A percentile compares a stretch with the other conserved stretches of the same genome.
phyloP scores from a whole-genome alignment of 2,797 vertebrate genomes.

The Rachycentron canadum region DNA sequence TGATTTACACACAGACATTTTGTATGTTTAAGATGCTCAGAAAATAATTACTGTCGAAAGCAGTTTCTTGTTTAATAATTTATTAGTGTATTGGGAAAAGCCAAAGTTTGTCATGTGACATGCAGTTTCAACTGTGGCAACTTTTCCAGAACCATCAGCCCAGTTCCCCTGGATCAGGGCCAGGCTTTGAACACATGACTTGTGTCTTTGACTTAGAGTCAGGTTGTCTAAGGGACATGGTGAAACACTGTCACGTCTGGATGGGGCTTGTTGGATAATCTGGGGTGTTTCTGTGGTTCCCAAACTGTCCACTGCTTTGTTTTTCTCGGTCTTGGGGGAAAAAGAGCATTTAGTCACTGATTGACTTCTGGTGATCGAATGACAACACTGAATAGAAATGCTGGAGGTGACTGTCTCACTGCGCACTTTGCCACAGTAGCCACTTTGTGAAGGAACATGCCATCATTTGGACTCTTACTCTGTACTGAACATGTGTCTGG shows the following conservation, averaged over 20 bases:
- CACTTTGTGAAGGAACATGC: conserved; percentile 45
- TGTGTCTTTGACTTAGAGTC: conserved; percentile 8
- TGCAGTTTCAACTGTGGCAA: not conserved
- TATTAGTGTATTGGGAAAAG: not conserved
- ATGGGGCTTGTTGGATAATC: conserved; percentile 32
- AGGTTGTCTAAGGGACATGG: not conserved
- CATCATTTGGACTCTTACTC: conserved; percentile 33
- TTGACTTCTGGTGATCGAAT: conserved; percentile 63
- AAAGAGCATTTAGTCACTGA: conserved; percentile 56
- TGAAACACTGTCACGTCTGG: conserved; percentile 13
- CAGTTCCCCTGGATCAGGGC: not conserved
- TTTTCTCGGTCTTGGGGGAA: conserved; percentile 46
- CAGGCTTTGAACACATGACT: not conserved
- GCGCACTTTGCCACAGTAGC: conserved; percentile 52
- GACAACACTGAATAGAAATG: conserved; percentile 50
- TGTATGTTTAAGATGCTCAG: not conserved
- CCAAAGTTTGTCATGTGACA: not conserved
- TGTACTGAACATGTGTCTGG: conserved; percentile 55
- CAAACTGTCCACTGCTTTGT: conserved; percentile 64
- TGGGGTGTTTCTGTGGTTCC: conserved; percentile 50
- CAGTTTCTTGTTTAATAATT: not conserved
- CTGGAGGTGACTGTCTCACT: conserved; percentile 54
- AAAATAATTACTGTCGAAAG: not conserved
- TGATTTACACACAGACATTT: not conserved
- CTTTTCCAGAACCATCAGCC: not conserved